Base-by-base conservation (phyloP, 2,113 vertebrate species). In the Terrapene triunguis region DNA sequence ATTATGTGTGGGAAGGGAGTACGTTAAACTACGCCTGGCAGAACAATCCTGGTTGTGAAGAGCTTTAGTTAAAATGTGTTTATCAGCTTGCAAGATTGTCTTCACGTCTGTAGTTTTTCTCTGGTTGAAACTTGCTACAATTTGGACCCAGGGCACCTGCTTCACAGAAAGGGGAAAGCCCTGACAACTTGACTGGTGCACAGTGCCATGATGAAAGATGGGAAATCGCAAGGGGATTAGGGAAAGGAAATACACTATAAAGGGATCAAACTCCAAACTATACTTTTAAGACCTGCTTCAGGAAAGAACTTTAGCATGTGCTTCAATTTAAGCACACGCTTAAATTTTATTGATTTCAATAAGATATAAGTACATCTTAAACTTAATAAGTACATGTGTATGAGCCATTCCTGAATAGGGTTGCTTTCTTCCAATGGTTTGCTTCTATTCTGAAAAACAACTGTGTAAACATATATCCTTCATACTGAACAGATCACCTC, bases 271-370 rank as follows among this genome's bases (percentile, higher is more conserved):
- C 62, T 29, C 25, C 1, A 11, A 91, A 59, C 3, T 4, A 32
- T 90, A 87, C 24, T 22, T 92, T 79, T 84, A 72, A 35, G 42
- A 95, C 96, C 69, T 86, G 1, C 84, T 82, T 53, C 55, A 96
- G 72, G 62, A 53, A 92, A 84, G 38, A 50, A 82, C 29, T 85
- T 88, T 90, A 96, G 81, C 14, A 17, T 82, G n/a, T 87, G 89
- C 76, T 95, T 96, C 90, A 96, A 80, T 83, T 96, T 96, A 89
- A 93, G 25, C 29, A 93, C 27, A n/a, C 48, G 12, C 82, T 90
- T 85, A 57, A 95, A 44, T 90, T 35, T n/a, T 12, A 2, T 82
- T 89, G 88, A 93, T 72, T 89, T 62, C 79, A 96, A 90, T 35
- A 35, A 65, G 3, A 65, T 12, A 94, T 50, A 44, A 78, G 11